Conservation (phyloP, 2,888 invertebrate species). For the Plusia festucae region DNA sequence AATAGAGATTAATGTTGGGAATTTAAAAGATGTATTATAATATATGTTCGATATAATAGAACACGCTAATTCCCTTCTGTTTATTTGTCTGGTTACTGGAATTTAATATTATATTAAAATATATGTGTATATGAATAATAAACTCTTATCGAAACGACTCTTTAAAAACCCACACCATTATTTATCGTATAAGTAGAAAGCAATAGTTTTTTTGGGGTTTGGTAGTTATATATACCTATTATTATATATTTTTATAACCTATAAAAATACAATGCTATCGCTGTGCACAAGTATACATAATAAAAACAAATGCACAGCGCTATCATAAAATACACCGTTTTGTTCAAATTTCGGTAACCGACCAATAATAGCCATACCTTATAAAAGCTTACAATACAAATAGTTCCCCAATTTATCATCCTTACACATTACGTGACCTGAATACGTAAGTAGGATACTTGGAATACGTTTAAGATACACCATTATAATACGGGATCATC, state of each 20-base stretch:
- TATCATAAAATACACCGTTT: not conserved
- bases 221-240: no score
- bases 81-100: constrained; percentile 20
- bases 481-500: constrained; percentile 67
- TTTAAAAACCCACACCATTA: no score
- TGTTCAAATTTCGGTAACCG: constrained; percentile 24
- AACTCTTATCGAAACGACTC: no score
- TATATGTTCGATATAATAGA: constrained; percentile 16
- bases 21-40: constrained; percentile 2
- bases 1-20: constrained; percentile 81
- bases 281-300: no score
- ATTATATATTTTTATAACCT: no score
- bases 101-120: not conserved
- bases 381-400: constrained; percentile 46
- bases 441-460: constrained; percentile 64
- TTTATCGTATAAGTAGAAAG: no score
- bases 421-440: constrained; percentile 63
- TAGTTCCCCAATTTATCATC: constrained; percentile 63
- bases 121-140: no score
- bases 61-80: constrained; percentile 13
- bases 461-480: constrained; percentile 57
- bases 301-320: not conserved
- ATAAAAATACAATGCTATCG: no score
- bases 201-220: no score
- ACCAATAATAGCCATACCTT: constrained; percentile 45